Evolutionary conservation across 2,888 invertebrate genomes (phyloP), one percentile per base, ranked within the genome.

Genomic region (Mamestra brassicae): DNA sequence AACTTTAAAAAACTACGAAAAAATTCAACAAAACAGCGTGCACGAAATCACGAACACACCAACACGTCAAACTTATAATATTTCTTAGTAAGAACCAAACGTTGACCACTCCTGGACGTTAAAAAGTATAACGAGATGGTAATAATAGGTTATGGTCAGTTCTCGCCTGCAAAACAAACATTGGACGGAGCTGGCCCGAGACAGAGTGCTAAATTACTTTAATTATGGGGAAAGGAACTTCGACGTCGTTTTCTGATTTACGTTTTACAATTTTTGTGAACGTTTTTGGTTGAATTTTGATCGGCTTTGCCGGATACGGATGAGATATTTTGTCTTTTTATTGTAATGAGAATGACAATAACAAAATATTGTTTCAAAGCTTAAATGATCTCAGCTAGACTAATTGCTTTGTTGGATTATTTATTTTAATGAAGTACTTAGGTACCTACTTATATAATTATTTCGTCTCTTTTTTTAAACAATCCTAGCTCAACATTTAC

Each of bases 81-180:
- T 72, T 80, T 61, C 70, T 67, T 38, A 71, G 73, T 63, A 82
- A 47, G 8, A 50, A 73, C 77, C 90, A 87, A 93, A 87, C 78
- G 95, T 94, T 94, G 92, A 86, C 90, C 83, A 91, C 90, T 87
- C 80, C 95, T 91, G 92, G 83, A 84, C 84, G 89, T 90, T 93
- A 95, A 95, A 95, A 95, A 95, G 93, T 94, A 94, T 93, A 95
- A 94, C 93, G 92, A 93, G 93, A 93, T 89, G 89, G 91, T 96
- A 96, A 96, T 96, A 94, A 96, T 95, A 94, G 96, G 95, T 94
- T 95, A 92, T 86, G 94, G 91, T 91, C 92, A 95, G 94, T 96
- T 96, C 96, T 95, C 96, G 96, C 96, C 95, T 92, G 95, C 93
- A 96, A 96, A 96, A 96, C 96, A 96, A 96, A 96, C 96, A 96